A percentile compares a stretch with the other conserved stretches of the same genome.
Evolutionary conservation across 2,113 vertebrate species (phyloP).

Genomic region (Nycticorax nycticorax): DNA sequence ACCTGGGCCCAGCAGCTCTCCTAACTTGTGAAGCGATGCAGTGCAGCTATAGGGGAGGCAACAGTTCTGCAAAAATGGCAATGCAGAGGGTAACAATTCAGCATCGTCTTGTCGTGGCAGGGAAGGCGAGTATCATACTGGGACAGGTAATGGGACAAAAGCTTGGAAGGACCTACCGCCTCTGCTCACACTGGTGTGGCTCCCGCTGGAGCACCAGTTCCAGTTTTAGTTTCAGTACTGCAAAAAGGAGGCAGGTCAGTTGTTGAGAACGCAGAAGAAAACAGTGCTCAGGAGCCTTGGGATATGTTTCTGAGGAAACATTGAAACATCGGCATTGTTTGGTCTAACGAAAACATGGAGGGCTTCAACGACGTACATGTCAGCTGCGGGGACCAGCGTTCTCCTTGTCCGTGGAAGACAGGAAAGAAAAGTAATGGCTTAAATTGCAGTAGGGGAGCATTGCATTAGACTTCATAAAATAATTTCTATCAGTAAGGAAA

Average conservation of each 20-base stretch:
- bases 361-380: background rate
- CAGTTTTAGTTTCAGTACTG: background rate
- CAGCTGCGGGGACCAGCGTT: background rate
- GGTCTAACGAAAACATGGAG: background rate
- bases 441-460: background rate
- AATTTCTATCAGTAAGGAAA: background rate
- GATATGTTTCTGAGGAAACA: background rate
- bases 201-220: background rate
- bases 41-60: background rate
- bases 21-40: background rate
- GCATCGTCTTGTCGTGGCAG: too few species aligned
- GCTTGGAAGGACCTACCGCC: background rate
- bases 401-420: background rate
- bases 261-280: background rate
- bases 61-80: background rate
- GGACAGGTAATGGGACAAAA: background rate
- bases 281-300: background rate
- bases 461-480: background rate
- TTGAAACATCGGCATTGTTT: background rate
- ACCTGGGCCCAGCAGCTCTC: background rate
- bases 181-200: background rate
- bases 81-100: background rate
- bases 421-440: background rate
- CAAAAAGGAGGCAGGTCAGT: background rate
- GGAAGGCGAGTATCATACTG: background rate